Evolutionary conservation across 2,888 invertebrate genomes (phyloP).

Genomic region (Dasysyrphus tricinctus): DNA sequence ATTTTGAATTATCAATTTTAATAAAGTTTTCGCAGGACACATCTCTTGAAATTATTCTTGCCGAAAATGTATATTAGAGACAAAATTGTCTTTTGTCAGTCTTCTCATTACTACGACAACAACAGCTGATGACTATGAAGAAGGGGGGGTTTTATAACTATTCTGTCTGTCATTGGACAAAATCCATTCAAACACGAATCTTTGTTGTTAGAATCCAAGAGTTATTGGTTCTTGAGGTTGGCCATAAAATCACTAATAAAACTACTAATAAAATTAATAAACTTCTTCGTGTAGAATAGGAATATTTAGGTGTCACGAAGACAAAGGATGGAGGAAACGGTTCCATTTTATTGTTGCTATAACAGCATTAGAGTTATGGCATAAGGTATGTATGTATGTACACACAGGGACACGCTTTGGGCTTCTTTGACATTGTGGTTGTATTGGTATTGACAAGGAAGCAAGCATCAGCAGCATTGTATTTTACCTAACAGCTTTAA

Average conservation of each 20-base stretch:
- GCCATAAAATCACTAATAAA: neutral
- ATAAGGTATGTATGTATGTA: too few species aligned
- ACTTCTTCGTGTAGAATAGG: neutral
- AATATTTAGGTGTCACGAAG: neutral
- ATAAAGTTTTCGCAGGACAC: neutral
- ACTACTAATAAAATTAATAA: conserved; percentile 30
- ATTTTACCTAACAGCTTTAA: neutral
- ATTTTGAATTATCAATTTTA: neutral
- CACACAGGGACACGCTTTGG: neutral
- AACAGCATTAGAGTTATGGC: neutral
- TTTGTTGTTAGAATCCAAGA: conserved; percentile 1
- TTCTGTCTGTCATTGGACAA: neutral
- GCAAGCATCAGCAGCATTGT: neutral
- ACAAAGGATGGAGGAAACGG: neutral
- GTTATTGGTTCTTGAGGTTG: conserved; percentile 21
- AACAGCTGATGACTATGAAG: neutral
- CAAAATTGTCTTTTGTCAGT: conserved; percentile 2
- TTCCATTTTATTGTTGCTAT: conserved; percentile 21
- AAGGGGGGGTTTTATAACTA: neutral
- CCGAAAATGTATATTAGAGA: neutral
- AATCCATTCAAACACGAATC: neutral
- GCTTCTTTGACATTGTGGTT: neutral
- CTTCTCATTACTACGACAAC: neutral
- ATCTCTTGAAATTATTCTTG: neutral
- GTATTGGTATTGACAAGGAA: neutral